Base-by-base conservation (phyloP, 2,797 vertebrate species). In the Odontamblyopus lacepedii region DNA sequence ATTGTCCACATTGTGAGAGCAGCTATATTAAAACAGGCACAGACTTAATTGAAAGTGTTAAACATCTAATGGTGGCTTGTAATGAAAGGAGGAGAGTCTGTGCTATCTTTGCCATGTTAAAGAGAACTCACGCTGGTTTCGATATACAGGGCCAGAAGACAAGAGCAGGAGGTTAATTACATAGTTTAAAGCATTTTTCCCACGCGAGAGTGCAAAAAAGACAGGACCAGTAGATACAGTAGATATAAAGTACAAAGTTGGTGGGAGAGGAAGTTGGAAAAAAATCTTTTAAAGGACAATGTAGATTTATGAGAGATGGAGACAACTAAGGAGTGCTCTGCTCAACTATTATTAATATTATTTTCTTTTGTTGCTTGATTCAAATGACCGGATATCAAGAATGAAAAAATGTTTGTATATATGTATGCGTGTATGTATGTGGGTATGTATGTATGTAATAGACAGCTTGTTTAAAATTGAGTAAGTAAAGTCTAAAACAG, bases 101-200 rank as follows among this genome's bases (percentile, higher is more conserved):
- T 48, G 65, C 57, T 51, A 23, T 35, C 73, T 71, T 65, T 72
- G 67, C 29, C 75, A 76, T 77, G 84, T 84, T 75, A 79, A 73
- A 73, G 74, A 5, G 68, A 70, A 79, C 71, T 71, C 75, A 63
- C 15, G 27, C 76, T 73, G 80, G 59, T 79, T 86, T 82, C 6
- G 7, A 82, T 77, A 77, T 55, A 2, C 73, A 4, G 53, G 56
- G 67, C 78, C 75, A 44, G 66, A 77, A 71, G 76, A 90, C 82
- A 87, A 82, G 72, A 79, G 75, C 50, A 55, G 77, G 73, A 86
- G 88, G 88, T 88, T 89, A 91, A 91, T 91, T 76, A 88, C 92
- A 84, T 66, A 71, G 75, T 86, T 87, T 70, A 83, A 79, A 75
- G 50, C 60, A 71, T 75, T 83, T 80, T 72, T 80, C 62, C 63